These are phyloP conservation scores for Polietes domitor DNA, from an alignment of 2,888 invertebrate species.

Conservation along the genomic window DNA sequence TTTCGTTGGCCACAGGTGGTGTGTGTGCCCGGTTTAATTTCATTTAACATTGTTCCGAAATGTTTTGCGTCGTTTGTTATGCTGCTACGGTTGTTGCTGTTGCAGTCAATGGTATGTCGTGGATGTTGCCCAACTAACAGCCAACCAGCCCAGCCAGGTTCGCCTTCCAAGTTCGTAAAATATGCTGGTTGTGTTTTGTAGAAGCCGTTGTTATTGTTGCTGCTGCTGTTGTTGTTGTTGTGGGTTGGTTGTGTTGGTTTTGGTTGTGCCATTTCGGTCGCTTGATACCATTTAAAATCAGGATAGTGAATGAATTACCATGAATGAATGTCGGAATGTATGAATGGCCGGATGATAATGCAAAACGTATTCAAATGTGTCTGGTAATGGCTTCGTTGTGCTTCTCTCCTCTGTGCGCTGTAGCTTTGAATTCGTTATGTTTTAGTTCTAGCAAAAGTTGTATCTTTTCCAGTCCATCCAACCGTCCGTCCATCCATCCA, in stretches of 20 bases:
- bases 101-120: neutral
- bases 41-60: slow-evolving; percentile 60
- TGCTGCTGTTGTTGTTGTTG: slow-evolving; percentile 33
- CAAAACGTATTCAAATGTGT: slow-evolving; percentile 28
- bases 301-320: slow-evolving; percentile 54
- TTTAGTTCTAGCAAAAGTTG: slow-evolving; percentile 1
- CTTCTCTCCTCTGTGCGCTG: neutral
- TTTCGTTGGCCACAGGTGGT: slow-evolving; percentile 67
- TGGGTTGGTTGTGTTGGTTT: neutral
- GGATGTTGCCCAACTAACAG: neutral
- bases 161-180: slow-evolving; percentile 27
- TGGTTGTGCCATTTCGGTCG: slow-evolving; percentile 25
- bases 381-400: neutral
- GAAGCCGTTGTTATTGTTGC: slow-evolving; percentile 39
- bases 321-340: slow-evolving; percentile 11
- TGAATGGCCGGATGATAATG: neutral
- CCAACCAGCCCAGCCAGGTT: neutral
- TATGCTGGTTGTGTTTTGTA: slow-evolving; percentile 37
- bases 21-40: slow-evolving; percentile 62
- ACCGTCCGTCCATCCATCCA: neutral
- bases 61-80: slow-evolving; percentile 22
- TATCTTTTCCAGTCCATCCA: neutral
- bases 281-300: slow-evolving; percentile 39
- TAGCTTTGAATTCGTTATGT: slow-evolving; percentile 9
- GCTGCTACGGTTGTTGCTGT: neutral